Evolutionary conservation across 2,888 invertebrate species (phyloP).

Genomic region (Spodoptera picta): DNA sequence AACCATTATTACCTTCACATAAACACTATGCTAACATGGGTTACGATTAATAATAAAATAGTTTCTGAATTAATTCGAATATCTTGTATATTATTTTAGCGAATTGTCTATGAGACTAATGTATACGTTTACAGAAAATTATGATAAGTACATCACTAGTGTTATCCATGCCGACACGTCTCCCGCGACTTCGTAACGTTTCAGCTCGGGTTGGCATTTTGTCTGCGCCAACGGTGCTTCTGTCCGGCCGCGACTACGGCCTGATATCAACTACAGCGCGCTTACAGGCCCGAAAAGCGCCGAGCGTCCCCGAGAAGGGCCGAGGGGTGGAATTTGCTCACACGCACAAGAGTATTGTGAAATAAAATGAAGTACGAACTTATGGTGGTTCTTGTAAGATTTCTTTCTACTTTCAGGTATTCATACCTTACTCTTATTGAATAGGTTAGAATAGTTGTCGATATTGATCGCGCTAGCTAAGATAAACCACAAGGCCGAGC

Average conservation of each 20-base stretch:
- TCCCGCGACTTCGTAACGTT: background rate
- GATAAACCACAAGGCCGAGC: background rate
- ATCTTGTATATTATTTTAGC: too few species aligned
- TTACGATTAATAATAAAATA: background rate
- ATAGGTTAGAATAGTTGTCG: background rate
- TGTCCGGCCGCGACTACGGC: slow-evolving; percentile 30
- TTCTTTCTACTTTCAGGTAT: too few species aligned
- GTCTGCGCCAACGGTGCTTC: background rate
- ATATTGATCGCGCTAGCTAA: background rate
- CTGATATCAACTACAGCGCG: slow-evolving; percentile 30
- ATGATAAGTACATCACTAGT: slow-evolving; percentile 18
- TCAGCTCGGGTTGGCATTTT: slow-evolving; percentile 33
- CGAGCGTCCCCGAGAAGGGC: slow-evolving; percentile 4
- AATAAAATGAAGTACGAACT: background rate
- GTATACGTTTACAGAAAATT: background rate
- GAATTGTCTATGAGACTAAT: too few species aligned
- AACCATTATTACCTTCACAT: background rate
- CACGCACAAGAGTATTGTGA: slow-evolving; percentile 1
- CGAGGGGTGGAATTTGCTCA: slow-evolving; percentile 15
- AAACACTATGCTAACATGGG: background rate
- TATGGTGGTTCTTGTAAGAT: background rate
- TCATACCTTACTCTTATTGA: too few species aligned
- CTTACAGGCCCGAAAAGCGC: background rate
- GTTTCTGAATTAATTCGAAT: too few species aligned
- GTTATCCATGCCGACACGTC: slow-evolving; percentile 1